Evolutionary conservation across 2,797 vertebrate genomes (phyloP).

Genomic region (Lepus townsendii): DNA sequence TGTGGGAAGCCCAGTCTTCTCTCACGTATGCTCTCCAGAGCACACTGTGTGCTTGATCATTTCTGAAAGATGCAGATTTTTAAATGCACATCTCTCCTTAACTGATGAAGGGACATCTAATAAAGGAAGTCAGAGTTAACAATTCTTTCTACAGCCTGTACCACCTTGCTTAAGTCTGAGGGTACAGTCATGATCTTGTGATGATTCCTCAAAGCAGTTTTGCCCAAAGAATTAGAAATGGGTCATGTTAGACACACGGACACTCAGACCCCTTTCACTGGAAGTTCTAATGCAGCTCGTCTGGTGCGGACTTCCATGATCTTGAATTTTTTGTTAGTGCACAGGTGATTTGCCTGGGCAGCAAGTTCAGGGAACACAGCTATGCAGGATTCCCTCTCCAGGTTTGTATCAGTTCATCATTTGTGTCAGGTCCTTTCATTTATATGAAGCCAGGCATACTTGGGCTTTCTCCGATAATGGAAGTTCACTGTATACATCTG

Average conservation of each 20-base stretch:
- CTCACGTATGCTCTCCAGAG: too few relatives aligned
- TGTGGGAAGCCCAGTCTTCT: background rate
- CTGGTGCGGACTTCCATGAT: background rate
- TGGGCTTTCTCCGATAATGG: background rate
- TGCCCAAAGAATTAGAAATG: background rate
- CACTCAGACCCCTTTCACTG: too few relatives aligned
- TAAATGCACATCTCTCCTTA: background rate
- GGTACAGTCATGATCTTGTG: background rate
- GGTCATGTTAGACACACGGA: background rate
- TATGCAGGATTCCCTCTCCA: background rate
- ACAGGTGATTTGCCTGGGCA: background rate
- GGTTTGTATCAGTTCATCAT: background rate
- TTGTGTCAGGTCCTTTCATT: background rate
- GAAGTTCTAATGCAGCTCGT: background rate
- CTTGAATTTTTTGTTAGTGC: background rate
- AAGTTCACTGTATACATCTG: background rate
- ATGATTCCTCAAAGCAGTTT: background rate
- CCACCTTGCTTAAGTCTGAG: background rate
- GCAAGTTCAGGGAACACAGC: background rate
- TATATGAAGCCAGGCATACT: background rate
- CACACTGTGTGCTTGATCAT: background rate
- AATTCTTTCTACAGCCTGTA: background rate
- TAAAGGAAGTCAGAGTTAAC: background rate
- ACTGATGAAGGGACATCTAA: background rate
- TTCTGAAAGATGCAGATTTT: background rate